Percentiles rank a stretch among this genome's conserved stretches.
These are phyloP conservation scores for Pachycephala philippinensis DNA, from an alignment of 2,113 vertebrate genomes.

Conservation along the genomic window DNA sequence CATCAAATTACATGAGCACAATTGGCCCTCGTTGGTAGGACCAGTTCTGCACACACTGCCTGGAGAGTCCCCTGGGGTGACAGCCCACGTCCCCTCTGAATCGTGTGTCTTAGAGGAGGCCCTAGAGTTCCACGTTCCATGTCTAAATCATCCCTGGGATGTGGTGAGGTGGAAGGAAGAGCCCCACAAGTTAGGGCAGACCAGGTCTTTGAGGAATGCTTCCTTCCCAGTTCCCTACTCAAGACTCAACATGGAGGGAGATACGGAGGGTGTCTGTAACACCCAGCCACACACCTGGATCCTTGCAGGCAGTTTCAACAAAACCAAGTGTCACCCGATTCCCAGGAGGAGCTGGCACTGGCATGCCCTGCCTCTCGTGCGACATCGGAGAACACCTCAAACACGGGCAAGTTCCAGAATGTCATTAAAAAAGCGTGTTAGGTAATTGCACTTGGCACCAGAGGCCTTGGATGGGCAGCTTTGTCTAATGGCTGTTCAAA, in stretches of 20 bases:
- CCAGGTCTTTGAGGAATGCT: background rate
- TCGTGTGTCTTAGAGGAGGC: background rate
- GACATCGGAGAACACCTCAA: background rate
- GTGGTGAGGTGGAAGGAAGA: background rate
- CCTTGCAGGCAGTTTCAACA: background rate
- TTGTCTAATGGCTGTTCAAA: background rate
- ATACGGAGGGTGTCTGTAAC: accelerated
- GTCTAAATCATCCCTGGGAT: background rate
- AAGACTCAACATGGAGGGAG: background rate
- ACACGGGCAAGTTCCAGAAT: background rate
- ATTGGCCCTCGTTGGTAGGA: background rate
- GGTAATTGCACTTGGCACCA: background rate
- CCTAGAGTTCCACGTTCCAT: background rate
- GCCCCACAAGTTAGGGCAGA: background rate
- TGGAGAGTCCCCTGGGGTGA: background rate
- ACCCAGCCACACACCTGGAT: background rate
- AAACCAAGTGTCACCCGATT: background rate
- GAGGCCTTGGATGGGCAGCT: background rate
- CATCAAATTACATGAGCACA: background rate
- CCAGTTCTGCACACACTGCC: background rate
- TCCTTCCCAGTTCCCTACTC: background rate
- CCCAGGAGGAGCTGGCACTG: background rate
- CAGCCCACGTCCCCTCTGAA: background rate
- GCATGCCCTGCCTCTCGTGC: background rate
- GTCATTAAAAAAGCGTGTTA: background rate